phyloP scores from a whole-genome alignment of 2,797 vertebrate species.

The Coilia nasus region DNA sequence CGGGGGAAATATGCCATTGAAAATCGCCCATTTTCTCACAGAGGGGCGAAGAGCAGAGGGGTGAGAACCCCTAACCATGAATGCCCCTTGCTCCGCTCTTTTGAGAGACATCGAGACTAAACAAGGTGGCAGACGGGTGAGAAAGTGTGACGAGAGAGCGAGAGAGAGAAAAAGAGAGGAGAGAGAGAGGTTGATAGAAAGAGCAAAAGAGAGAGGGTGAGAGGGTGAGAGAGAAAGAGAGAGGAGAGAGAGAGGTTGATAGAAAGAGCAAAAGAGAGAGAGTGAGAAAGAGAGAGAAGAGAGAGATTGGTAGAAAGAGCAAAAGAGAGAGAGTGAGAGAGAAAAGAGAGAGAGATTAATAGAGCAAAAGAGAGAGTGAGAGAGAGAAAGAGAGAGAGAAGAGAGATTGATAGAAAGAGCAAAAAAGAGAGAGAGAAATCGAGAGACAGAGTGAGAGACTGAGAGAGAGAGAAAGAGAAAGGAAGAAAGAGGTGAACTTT shows the following conservation, averaged over 20 bases:
- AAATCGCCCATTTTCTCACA: conserved; percentile 11
- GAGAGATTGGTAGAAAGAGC: conserved; percentile 39
- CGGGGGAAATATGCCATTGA: conserved; percentile 19
- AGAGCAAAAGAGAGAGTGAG: conserved; percentile 47
- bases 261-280: conserved; percentile 38
- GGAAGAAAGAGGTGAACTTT: conserved; percentile 9
- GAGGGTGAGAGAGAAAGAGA: neutral
- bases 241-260: neutral
- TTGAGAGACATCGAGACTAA: neutral
- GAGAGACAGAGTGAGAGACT: conserved; percentile 5
- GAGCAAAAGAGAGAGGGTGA: conserved; percentile 37
- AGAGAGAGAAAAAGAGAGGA: conserved; percentile 60
- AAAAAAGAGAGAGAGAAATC: neutral
- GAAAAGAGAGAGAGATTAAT: neutral
- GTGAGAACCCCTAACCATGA: neutral
- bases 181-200: conserved; percentile 40
- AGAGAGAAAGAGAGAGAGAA: conserved; percentile 60
- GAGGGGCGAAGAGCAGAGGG: neutral
- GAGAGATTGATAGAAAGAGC: conserved; percentile 23
- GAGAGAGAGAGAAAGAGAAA: neutral
- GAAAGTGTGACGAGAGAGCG: conserved; percentile 61
- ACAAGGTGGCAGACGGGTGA: conserved; percentile 56
- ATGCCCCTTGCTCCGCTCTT: neutral
- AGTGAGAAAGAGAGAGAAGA: conserved; percentile 59
- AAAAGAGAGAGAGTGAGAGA: conserved; percentile 33